Conservation (phyloP, 2,113 vertebrate species). For the Australoheros scitulus region DNA sequence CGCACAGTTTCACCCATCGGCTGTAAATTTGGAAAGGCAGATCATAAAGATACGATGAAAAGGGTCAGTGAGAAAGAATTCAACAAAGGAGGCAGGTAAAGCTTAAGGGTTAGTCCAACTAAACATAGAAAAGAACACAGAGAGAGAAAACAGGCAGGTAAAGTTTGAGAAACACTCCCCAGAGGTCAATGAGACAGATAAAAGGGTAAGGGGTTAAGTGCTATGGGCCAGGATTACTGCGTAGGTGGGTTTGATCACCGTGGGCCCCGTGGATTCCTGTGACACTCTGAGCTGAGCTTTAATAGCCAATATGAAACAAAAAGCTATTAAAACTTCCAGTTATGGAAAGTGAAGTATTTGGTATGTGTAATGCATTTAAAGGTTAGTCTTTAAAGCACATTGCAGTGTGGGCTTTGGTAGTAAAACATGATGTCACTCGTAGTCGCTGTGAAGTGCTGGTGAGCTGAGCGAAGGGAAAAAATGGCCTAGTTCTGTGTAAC, state of each 20-base stretch:
- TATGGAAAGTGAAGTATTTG: slow-evolving; percentile 24
- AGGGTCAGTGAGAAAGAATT: slow-evolving; percentile 38
- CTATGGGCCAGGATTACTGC: slow-evolving; percentile 27
- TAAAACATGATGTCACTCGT: slow-evolving; percentile 48
- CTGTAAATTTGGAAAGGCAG: slow-evolving; percentile 34
- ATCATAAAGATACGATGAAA: slow-evolving; percentile 17
- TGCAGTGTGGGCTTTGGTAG: slow-evolving; percentile 18
- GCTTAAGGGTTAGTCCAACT: slow-evolving; percentile 64
- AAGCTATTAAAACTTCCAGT: slow-evolving; percentile 9
- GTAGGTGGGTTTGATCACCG: slow-evolving; percentile 61
- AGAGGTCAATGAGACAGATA: slow-evolving; percentile 55
- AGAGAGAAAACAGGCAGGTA: slow-evolving; percentile 56
- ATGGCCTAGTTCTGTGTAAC: slow-evolving; percentile 20
- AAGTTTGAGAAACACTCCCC: slow-evolving; percentile 31
- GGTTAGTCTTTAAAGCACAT: slow-evolving; percentile 30
- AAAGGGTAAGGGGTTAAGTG: slow-evolving; percentile 57
- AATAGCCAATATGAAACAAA: slow-evolving; percentile 2
- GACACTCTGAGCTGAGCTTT: not conserved
- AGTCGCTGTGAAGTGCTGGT: slow-evolving; percentile 13
- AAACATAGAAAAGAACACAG: slow-evolving; percentile 12
- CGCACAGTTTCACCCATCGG: slow-evolving; percentile 50
- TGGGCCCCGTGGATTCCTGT: slow-evolving; percentile 43
- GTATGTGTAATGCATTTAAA: slow-evolving; percentile 34
- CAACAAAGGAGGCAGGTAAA: slow-evolving; percentile 71
- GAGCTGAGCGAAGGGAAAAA: slow-evolving; percentile 22